phyloP scores from a whole-genome alignment of 2,113 vertebrate genomes.

The Poicephalus gulielmi region DNA sequence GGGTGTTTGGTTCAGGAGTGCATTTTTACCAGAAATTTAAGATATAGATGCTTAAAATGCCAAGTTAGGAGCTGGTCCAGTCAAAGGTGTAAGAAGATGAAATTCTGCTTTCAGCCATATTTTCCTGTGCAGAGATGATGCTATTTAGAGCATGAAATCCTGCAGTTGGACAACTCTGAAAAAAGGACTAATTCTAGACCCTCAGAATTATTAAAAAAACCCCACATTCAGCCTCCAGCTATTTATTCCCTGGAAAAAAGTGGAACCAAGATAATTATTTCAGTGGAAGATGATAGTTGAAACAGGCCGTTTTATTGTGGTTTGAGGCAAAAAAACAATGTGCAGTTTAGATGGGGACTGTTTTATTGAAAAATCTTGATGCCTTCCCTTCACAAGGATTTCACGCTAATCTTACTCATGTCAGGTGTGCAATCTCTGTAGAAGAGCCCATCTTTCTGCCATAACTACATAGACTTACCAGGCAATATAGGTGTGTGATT shows the following conservation, averaged over 20 bases:
- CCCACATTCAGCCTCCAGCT: neutral
- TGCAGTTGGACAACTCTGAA: neutral
- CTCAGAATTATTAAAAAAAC: neutral
- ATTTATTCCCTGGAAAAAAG: neutral
- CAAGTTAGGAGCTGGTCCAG: neutral
- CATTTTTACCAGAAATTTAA: neutral
- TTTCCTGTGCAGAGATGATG: neutral
- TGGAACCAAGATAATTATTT: neutral
- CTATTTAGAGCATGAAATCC: neutral
- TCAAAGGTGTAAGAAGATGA: neutral
- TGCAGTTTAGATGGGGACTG: neutral
- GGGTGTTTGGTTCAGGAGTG: neutral
- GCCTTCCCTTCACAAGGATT: neutral
- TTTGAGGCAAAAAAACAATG: neutral
- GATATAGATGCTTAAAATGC: neutral
- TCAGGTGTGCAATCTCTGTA: neutral
- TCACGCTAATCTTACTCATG: neutral
- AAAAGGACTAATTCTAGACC: neutral
- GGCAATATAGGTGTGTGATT: neutral
- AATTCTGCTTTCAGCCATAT: neutral
- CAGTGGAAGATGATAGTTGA: neutral
- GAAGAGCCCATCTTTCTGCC: neutral
- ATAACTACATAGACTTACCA: neutral
- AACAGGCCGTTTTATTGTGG: neutral
- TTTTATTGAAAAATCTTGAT: neutral